Percentiles rank a stretch among this genome's conserved stretches.
phyloP scores from a whole-genome alignment of 1,140 invertebrate genomes.

The Akabosia matsudoensis region DNA sequence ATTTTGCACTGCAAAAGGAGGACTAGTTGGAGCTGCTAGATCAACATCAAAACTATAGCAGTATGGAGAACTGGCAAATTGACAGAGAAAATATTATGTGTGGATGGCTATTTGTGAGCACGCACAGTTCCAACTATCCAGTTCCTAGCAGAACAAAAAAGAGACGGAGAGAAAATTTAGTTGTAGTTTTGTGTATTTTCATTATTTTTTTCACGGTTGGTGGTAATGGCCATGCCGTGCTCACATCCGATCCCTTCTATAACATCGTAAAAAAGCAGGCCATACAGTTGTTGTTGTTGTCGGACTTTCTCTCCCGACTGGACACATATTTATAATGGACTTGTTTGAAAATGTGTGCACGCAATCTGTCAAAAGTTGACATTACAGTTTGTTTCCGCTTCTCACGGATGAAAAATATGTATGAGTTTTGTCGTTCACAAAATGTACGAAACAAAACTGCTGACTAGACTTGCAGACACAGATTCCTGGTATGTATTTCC shows the following conservation, averaged over 20 bases:
- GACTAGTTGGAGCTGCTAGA: too few relatives aligned
- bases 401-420: background rate
- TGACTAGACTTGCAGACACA: background rate
- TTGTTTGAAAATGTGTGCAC: conserved; percentile 7
- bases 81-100: too few relatives aligned
- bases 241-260: background rate
- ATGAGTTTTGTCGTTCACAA: background rate
- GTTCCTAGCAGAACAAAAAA: background rate
- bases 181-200: background rate
- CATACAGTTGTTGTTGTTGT: background rate
- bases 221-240: conserved; percentile 19
- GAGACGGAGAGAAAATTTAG: background rate
- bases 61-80: too few relatives aligned
- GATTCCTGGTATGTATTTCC: background rate
- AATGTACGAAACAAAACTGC: background rate
- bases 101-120: background rate
- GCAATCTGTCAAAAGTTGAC: conserved; percentile 20
- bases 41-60: too few relatives aligned
- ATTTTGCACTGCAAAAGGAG: too few relatives aligned
- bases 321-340: conserved; percentile 23
- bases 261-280: too few relatives aligned
- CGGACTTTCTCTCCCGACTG: background rate
- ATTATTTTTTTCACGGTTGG: background rate
- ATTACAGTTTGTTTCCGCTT: conserved; percentile 1
- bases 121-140: background rate